phyloP scores from a whole-genome alignment of 2,113 vertebrate species.

The Noturus placidus region DNA sequence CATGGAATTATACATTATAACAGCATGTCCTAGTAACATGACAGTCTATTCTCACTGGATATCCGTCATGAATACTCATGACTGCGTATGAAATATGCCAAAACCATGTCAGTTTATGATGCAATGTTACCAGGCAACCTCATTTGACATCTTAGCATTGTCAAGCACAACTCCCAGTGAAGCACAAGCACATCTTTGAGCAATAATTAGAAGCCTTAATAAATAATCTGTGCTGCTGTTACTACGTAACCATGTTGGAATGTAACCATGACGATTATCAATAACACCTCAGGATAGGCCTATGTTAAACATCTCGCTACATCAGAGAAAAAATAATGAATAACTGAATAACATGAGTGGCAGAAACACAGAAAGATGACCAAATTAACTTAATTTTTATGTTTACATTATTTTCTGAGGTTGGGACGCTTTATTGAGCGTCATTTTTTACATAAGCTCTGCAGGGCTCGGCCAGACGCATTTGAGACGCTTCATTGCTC shows the following conservation, averaged over 20 bases:
- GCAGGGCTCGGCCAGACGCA: slow-evolving; percentile 43
- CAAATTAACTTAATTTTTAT: neutral
- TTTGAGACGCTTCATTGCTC: slow-evolving; percentile 47
- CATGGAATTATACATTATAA: neutral
- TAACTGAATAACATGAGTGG: neutral
- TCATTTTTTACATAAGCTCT: neutral
- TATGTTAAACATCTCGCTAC: neutral
- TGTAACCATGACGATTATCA: slow-evolving; percentile 9
- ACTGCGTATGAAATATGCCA: slow-evolving; percentile 3
- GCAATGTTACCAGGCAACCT: neutral
- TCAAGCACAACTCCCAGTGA: neutral
- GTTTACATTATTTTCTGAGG: neutral
- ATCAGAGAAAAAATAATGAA: neutral
- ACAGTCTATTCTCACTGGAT: neutral
- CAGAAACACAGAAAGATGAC: neutral
- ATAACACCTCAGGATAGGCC: neutral
- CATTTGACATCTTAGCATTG: neutral
- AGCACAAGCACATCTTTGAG: slow-evolving; percentile 6
- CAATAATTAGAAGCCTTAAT: slow-evolving; percentile 17
- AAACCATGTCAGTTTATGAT: slow-evolving; percentile 1
- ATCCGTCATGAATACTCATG: neutral
- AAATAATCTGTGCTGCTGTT: slow-evolving; percentile 3
- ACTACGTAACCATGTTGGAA: neutral
- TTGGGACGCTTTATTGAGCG: neutral
- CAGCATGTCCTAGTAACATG: neutral